Conservation (phyloP, 2,797 vertebrate genomes). For the Graptemys geographica region DNA sequence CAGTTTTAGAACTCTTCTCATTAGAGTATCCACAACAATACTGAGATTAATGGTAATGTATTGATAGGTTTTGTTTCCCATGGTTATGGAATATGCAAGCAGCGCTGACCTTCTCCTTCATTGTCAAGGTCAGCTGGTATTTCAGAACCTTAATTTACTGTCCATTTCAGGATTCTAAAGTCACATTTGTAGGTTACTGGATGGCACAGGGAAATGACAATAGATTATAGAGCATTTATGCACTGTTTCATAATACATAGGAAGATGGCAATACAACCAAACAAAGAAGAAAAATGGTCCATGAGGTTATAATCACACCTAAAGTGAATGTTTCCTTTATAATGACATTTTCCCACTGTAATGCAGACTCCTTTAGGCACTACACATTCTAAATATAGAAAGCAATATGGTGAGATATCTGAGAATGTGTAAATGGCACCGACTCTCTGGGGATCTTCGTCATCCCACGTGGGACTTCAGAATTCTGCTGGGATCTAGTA, state of each 20-base stretch:
- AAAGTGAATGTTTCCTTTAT: not conserved
- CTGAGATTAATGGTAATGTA: accelerated
- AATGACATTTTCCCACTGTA: not conserved
- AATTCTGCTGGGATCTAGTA: slow-evolving; percentile 26
- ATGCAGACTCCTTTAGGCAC: not conserved
- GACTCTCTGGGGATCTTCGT: not conserved
- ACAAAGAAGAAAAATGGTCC: not conserved
- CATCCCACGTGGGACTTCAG: slow-evolving; percentile 2
- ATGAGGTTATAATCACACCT: not conserved
- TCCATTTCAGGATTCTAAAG: not conserved
- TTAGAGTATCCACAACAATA: not conserved
- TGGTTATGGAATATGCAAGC: accelerated
- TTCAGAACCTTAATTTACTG: not conserved
- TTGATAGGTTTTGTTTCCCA: accelerated
- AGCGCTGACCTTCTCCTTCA: not conserved
- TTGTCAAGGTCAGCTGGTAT: accelerated
- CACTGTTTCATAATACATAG: not conserved
- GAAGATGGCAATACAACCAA: not conserved
- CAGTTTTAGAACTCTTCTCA: not conserved
- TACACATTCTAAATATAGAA: not conserved
- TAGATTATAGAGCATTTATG: too few relatives aligned
- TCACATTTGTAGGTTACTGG: not conserved
- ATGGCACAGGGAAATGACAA: not conserved
- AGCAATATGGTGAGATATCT: accelerated
- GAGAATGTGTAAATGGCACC: not conserved